Percentiles rank a stretch among this genome's conserved stretches.
Conservation (phyloP, 2,113 vertebrate genomes). For the Cynopterus brachyotis region DNA sequence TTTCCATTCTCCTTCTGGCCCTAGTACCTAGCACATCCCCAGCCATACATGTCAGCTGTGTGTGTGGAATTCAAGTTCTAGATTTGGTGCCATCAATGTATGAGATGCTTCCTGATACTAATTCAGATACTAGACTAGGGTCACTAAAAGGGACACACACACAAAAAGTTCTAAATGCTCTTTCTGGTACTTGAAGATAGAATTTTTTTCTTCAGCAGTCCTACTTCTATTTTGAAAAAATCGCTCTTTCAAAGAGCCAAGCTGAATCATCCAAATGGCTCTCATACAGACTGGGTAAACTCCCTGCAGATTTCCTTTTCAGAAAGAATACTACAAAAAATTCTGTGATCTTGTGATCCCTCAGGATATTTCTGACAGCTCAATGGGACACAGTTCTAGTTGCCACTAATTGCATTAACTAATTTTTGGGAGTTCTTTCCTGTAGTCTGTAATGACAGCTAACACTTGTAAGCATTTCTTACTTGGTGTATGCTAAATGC, state of each 20-base stretch:
- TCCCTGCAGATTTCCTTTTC: constrained; percentile 47
- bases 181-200: constrained; percentile 40
- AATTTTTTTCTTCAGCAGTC: neutral
- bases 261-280: constrained; percentile 40
- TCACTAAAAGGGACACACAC: neutral
- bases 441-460: neutral
- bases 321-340: constrained; percentile 54
- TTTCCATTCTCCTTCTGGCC: neutral
- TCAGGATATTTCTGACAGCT: constrained; percentile 46
- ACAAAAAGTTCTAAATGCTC: constrained; percentile 21
- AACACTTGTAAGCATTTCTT: neutral
- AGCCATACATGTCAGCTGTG: neutral
- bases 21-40: neutral
- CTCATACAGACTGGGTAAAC: constrained; percentile 16
- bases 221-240: constrained; percentile 38
- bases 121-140: neutral
- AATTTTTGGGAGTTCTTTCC: constrained; percentile 33
- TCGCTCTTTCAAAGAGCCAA: constrained; percentile 25
- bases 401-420: constrained; percentile 1
- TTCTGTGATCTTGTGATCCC: neutral
- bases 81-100: neutral
- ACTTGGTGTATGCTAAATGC: neutral
- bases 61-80: neutral
- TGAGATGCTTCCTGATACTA: neutral
- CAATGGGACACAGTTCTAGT: neutral